Conservation (phyloP, 92 coral and sea anemone genomes). For the Metridium senile region DNA sequence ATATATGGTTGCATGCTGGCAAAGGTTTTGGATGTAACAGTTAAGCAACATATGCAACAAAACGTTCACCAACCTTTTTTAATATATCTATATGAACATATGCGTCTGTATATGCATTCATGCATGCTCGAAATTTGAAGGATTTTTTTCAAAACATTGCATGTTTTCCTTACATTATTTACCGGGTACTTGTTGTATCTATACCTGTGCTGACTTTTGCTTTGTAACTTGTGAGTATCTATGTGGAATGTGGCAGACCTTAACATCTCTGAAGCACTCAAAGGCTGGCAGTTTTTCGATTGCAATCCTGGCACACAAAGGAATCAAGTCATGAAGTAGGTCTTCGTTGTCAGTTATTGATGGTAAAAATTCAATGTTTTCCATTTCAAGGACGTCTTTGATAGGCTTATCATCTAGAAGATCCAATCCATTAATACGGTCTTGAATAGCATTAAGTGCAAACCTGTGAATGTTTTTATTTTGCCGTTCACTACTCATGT, state of each 20-base stretch:
- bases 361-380: slow-evolving; percentile 56
- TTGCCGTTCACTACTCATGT: slow-evolving; percentile 40
- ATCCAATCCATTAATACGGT: slow-evolving; percentile 30
- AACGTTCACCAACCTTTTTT: no score
- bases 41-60: no score
- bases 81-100: no score
- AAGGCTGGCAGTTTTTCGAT: slow-evolving; percentile 38
- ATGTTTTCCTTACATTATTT: no score
- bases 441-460: slow-evolving; percentile 38
- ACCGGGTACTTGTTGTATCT: no score
- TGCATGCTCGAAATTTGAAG: no score
- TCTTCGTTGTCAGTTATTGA: slow-evolving; percentile 35
- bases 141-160: no score
- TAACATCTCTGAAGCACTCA: slow-evolving; percentile 14
- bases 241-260: slow-evolving; percentile 55
- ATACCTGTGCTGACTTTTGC: slow-evolving; percentile 55
- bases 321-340: slow-evolving; percentile 44
- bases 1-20: not conserved
- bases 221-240: slow-evolving; percentile 42
- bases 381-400: slow-evolving; percentile 36
- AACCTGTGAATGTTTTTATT: slow-evolving; percentile 62
- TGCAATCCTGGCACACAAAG: slow-evolving; percentile 34
- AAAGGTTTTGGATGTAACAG: not conserved
- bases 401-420: slow-evolving; percentile 18
- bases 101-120: no score